Base-by-base conservation (phyloP, 2,888 invertebrate genomes). In the Calameuta pallipes region DNA sequence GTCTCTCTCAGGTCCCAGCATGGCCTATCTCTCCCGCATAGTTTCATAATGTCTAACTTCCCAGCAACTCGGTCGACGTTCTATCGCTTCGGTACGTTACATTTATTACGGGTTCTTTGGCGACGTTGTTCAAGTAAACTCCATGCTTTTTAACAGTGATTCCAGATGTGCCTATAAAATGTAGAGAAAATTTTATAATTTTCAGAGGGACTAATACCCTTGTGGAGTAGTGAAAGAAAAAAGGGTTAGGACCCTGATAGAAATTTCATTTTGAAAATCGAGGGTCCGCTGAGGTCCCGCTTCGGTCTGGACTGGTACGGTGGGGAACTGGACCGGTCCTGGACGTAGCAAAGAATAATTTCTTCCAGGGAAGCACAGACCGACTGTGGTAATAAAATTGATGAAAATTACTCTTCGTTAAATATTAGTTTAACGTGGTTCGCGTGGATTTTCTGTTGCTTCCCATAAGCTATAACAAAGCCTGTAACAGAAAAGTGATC, bases 21-120 rank as follows among this genome's bases (percentile, higher is more conserved):
- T 34, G 31, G 71, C 71, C 71, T 71, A 71, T 30, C 71, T 71
- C 71, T 71, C 31, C 30, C n/a, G 71, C 71, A 34, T 34, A 71
- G 30, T 34, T 34, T 71, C 71, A 9, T 71, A 71, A 71, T 71
- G 71, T 71, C 71, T 71, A 71, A 71, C 71, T 33, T 33, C 34
- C n/a, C 71, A 13, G 71, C 34, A 13, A 23, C 6, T 71, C 31
- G 31, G 31, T 71, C n/a, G 71, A 34, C 13, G 33, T 34, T 34
- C 6, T 30, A 31, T 34, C 71, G 31, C 80, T 69, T 79, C 80
- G 79, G 81, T 85, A 81, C 74, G 82, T 84, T 82, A 80, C 81
- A 56, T 78, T 81, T 77, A 80, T 80, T 80, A 78, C 33, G 36
- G 13, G 30, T 35, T 3, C 34, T 6, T 9, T 23, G 56, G 56